Evolutionary conservation across 2,888 invertebrate species (phyloP).

Genomic region (Galeruca laticollis): DNA sequence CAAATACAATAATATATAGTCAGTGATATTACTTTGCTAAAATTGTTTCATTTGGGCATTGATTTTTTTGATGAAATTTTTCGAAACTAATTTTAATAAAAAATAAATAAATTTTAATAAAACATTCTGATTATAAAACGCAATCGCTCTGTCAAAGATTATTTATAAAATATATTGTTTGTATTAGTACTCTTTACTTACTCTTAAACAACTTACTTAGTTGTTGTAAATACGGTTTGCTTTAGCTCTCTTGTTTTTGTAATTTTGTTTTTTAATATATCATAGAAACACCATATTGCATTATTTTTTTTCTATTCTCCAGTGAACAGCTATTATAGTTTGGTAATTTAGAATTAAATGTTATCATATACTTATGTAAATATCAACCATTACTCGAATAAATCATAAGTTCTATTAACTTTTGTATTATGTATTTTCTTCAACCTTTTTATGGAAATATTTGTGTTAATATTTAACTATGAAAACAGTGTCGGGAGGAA

Average conservation of each 20-base stretch:
- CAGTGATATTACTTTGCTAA: too few relatives aligned
- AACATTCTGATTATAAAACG: slow-evolving; percentile 40
- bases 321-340: slow-evolving; percentile 21
- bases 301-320: slow-evolving; percentile 24
- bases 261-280: slow-evolving; percentile 30
- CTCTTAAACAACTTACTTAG: slow-evolving; percentile 40
- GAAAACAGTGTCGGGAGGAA: too few relatives aligned
- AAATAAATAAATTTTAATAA: background rate
- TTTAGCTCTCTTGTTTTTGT: slow-evolving; percentile 44
- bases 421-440: slow-evolving; percentile 18
- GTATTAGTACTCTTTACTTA: slow-evolving; percentile 42
- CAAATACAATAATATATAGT: too few relatives aligned
- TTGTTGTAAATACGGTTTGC: slow-evolving; percentile 30
- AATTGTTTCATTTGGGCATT: too few relatives aligned
- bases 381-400: slow-evolving; percentile 60
- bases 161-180: slow-evolving; percentile 42
- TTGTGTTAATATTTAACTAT: background rate
- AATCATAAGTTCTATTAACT: slow-evolving; percentile 58
- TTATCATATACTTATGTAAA: slow-evolving; percentile 57
- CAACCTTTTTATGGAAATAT: background rate
- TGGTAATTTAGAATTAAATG: slow-evolving; percentile 55
- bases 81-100: background rate
- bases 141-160: slow-evolving; percentile 34
- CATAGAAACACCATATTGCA: slow-evolving; percentile 13
- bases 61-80: too few relatives aligned